Base-by-base conservation (phyloP, 1,140 invertebrate genomes). In the Hydropsyche tenuis region DNA sequence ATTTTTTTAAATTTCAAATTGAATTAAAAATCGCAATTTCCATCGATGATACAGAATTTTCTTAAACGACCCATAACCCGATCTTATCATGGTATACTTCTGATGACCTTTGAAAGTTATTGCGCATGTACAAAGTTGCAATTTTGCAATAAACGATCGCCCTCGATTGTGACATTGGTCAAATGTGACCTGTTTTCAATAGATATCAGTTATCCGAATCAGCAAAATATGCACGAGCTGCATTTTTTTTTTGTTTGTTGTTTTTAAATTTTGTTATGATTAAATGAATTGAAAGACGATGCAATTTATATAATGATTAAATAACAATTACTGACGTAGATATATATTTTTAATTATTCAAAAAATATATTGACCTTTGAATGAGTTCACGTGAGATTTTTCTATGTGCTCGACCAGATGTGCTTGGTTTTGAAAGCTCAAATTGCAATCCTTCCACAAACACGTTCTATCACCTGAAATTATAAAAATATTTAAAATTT, bases 371-470 rank as follows among this genome's bases (percentile, higher is more conserved):
- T 14, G 83, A 88, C 87, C 86, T 85, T 91, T 90, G 68, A 92
- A 88, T 51, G 92, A 88, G 79, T 97, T 96, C 25, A 99, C 93
- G 79, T 99, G 96, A 7, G 86, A 86, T 80, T 93, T 93, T 81
- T 98, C 96, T 70, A 98, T 96, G 81, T 98, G 96, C 43, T 90
- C 88, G 0, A 98, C 96, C 27, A 98, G 85, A 1, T 89, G 88
- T 45, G 89, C 91, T 78, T 96, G 94, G 74, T 91, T 90, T 0
- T 89, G 84, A 82, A 96, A 97, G 48, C 87, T 83, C 73, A 88
- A 88, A 77, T 92, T 92, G 80, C 96, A 98, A 73, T 93, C 90
- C 43, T 93, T 89, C 96, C 96, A 98, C 66, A 90, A 87, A 80
- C 96, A 98, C 53, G 80, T 75, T 77, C 82, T 79, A 78, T 85